These are phyloP conservation scores for Odontocolon sp. DNA, from an alignment of 2,888 invertebrate genomes.

Conservation along the genomic window DNA sequence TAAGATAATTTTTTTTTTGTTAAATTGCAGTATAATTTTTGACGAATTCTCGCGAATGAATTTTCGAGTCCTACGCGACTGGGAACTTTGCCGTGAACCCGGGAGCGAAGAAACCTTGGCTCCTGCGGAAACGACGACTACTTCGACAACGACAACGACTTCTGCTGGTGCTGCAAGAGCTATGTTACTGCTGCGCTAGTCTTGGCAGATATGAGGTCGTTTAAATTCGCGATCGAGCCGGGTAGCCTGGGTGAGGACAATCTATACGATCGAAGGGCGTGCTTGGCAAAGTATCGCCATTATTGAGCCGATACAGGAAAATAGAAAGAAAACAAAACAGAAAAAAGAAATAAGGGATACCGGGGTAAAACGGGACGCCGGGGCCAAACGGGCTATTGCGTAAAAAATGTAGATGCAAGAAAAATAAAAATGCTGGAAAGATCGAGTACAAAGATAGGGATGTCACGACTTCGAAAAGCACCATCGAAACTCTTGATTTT, in stretches of 20 bases:
- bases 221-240: slow-evolving; percentile 54
- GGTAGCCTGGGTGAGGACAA: slow-evolving; percentile 26
- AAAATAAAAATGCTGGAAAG: too few relatives aligned
- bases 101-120: slow-evolving; percentile 36
- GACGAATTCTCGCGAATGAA: not conserved
- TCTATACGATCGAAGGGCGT: slow-evolving; percentile 48
- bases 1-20: not conserved
- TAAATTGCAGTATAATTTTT: not conserved
- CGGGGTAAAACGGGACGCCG: not conserved
- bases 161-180: slow-evolving; percentile 10
- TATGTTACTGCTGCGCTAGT: slow-evolving; percentile 27
- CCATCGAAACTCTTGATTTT: too few relatives aligned
- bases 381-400: too few relatives aligned
- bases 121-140: slow-evolving; percentile 41
- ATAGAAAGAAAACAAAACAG: not conserved
- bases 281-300: slow-evolving; percentile 29
- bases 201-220: slow-evolving; percentile 58
- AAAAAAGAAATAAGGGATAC: slow-evolving; percentile 19
- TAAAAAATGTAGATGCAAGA: too few relatives aligned
- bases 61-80: slow-evolving; percentile 30
- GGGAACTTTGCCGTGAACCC: slow-evolving; percentile 31
- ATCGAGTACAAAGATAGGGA: too few relatives aligned
- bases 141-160: slow-evolving; percentile 23
- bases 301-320: slow-evolving; percentile 20
- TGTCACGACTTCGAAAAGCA: too few relatives aligned